These are phyloP conservation scores for Amyelois transitella DNA, from an alignment of 1,140 invertebrate genomes.

Conservation along the genomic window DNA sequence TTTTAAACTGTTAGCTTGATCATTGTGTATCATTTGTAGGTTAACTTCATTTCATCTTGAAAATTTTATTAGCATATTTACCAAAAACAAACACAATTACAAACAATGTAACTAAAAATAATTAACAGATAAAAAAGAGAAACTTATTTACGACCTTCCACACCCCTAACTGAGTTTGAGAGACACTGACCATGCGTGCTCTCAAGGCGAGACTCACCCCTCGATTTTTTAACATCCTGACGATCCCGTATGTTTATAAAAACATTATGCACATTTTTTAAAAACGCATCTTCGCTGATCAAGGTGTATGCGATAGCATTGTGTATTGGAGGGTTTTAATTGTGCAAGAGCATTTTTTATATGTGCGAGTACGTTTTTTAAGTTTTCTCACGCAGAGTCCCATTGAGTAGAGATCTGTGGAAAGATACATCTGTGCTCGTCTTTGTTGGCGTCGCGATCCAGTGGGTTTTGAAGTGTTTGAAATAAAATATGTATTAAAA, in stretches of 20 bases:
- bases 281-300: conserved; percentile 47
- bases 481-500: too few relatives aligned
- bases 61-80: too few relatives aligned
- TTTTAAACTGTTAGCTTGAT: too few relatives aligned
- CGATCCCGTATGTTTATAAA: conserved; percentile 58
- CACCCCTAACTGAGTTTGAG: conserved; percentile 19
- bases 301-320: conserved; percentile 49
- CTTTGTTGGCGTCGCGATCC: conserved; percentile 46
- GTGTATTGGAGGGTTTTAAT: conserved; percentile 56
- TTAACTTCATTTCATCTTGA: too few relatives aligned
- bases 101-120: conserved; percentile 4
- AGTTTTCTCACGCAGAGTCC: conserved; percentile 65
- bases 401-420: conserved; percentile 64
- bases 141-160: background rate
- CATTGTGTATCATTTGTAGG: too few relatives aligned
- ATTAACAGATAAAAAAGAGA: background rate
- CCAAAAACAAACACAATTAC: background rate
- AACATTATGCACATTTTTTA: conserved; percentile 71
- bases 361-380: conserved; percentile 65
- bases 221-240: conserved; percentile 39
- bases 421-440: conserved; percentile 63
- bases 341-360: conserved; percentile 56
- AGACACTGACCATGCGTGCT: conserved; percentile 12
- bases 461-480: conserved; percentile 35
- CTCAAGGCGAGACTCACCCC: conserved; percentile 26